Base-by-base conservation (phyloP, 2,888 invertebrate species). In the Linhomoeus sp. region DNA sequence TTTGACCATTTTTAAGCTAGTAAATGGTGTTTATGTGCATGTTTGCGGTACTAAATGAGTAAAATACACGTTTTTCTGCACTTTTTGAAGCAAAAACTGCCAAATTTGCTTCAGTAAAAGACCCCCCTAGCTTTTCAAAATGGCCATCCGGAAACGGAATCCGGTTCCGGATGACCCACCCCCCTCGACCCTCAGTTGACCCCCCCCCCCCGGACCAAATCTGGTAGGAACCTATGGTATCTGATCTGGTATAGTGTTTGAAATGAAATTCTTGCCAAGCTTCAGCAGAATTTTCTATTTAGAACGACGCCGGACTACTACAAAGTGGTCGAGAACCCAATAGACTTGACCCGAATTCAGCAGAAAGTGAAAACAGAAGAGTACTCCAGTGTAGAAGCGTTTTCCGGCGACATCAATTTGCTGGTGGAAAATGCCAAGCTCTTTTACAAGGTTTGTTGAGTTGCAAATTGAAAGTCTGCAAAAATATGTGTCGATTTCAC, bases 281-380 rank as follows among this genome's bases (percentile, higher is more conserved):
- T 41, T 45, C 3, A 52, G 35, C 12, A 24, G 33, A 24, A 19
- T 29, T 42, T 17, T 39, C 48, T 39, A 38, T 37, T 40, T 46
- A 67, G 69, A 51, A 59, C 62, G 29, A 66, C 66, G 43, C 66
- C 70, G 3, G 68, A 71, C 51, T 72, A 71, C 55, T 70, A 72
- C 55, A 67, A 74, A 60, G 82, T 86, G 36, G 86, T 97, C 1
- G 76, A 78, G 9, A 84, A 84, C 63, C 94, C 94, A 1, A 94
- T 97, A 63, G 94, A 97, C 67, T 73, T 97, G 61, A 69, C 90
- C 39, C 78, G 82, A 67, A 86, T 97, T 2, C 90, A 92, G 66
- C 90, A 90, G 63, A 94, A 92, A 66, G 70, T 94, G 14, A 90
- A 88, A 75, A 88, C 85, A 0, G 92, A 94, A 58, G 88, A 90